Conservation (phyloP, 2,888 invertebrate species). For the Luperina testacea region DNA sequence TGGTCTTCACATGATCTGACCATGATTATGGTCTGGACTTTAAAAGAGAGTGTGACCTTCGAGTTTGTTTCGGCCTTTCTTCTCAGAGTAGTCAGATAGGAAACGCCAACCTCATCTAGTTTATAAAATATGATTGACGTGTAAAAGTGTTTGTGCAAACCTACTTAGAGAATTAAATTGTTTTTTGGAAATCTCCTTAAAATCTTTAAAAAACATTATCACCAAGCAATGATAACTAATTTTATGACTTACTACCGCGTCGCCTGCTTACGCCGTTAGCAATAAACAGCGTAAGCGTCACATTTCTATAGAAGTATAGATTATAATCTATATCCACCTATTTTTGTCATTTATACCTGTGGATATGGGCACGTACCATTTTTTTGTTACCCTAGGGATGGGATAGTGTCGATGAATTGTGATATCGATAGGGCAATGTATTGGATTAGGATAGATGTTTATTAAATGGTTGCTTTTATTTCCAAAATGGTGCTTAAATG, state of each 20-base stretch:
- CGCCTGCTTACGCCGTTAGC: constrained; percentile 29
- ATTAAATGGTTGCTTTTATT: neutral
- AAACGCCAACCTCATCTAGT: no score
- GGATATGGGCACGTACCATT: constrained; percentile 76
- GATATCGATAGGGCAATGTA: constrained; percentile 29
- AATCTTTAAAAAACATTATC: no score
- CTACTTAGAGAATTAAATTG: no score
- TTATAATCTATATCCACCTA: constrained; percentile 65
- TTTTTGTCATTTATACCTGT: constrained; percentile 78
- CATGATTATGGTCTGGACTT: no score
- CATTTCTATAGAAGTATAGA: constrained; percentile 53
- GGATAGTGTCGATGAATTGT: constrained; percentile 61
- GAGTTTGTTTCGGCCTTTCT: no score
- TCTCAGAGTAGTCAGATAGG: no score
- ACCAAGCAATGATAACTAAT: no score
- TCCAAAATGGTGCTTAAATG: neutral
- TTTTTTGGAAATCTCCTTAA: no score
- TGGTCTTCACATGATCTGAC: no score
- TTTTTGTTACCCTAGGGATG: constrained; percentile 71
- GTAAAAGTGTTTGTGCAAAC: no score
- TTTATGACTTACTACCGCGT: neutral
- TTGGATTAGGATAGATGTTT: neutral
- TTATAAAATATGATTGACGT: no score
- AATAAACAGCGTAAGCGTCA: constrained; percentile 28
- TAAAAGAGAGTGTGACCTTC: no score